phyloP scores from a whole-genome alignment of 2,113 vertebrate species.

The Elaphurus davidianus region DNA sequence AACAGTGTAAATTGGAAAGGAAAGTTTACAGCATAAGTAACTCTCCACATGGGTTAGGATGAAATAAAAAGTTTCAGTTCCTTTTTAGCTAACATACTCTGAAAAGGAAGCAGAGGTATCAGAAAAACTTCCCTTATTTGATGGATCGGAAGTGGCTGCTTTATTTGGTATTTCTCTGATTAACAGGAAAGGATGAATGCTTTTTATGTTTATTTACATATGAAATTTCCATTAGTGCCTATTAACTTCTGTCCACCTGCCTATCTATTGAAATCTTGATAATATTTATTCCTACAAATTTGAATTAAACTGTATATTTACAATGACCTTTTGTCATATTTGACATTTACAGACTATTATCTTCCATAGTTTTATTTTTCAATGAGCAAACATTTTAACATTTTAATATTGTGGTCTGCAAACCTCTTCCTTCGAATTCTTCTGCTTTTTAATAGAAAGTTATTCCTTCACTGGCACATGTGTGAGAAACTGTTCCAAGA shows the following conservation, averaged over 20 bases:
- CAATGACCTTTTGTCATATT: neutral
- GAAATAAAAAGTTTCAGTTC: neutral
- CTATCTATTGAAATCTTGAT: neutral
- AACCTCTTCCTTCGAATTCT: neutral
- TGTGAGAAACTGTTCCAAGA: neutral
- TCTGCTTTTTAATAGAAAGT: neutral
- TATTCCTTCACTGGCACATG: neutral
- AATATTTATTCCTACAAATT: neutral
- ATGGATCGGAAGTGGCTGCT: neutral
- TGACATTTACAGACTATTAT: neutral
- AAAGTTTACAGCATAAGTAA: neutral
- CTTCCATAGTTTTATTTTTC: constrained; percentile 3
- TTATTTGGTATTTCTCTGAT: neutral
- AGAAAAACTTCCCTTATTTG: neutral
- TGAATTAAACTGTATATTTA: neutral
- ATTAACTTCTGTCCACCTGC: neutral
- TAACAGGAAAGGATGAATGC: neutral
- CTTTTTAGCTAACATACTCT: neutral
- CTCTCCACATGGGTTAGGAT: neutral
- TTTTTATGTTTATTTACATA: neutral
- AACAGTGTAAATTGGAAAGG: neutral
- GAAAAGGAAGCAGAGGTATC: neutral
- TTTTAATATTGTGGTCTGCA: neutral
- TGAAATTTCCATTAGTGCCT: neutral
- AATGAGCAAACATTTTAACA: constrained; percentile 10